Evolutionary conservation across 2,797 vertebrate species (phyloP).

Genomic region (Pipistrellus nathusii): DNA sequence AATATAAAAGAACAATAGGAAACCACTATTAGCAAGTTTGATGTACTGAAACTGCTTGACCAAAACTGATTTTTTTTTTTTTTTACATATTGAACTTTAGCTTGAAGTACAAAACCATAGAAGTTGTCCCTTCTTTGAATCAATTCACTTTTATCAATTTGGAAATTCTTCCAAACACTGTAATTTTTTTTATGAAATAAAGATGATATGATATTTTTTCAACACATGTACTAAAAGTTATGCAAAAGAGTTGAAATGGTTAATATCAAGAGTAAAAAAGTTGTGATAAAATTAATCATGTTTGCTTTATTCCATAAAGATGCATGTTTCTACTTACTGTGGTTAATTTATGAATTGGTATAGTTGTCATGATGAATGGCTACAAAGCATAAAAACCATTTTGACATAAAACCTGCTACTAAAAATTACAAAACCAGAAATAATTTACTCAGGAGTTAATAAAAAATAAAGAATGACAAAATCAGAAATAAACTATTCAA

Average conservation of each 20-base stretch:
- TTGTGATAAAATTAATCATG: background rate
- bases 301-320: constrained; percentile 6
- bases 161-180: constrained; percentile 7
- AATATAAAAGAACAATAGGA: background rate
- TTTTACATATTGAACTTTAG: background rate
- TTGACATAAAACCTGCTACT: background rate
- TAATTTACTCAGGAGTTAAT: constrained; percentile 53
- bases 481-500: constrained; percentile 77
- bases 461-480: constrained; percentile 59
- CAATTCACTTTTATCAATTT: constrained; percentile 33
- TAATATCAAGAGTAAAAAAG: background rate
- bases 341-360: background rate
- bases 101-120: background rate
- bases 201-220: background rate
- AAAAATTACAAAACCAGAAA: constrained; percentile 75
- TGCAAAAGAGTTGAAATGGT: background rate
- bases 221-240: background rate
- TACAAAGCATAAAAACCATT: background rate
- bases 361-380: background rate
- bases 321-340: background rate
- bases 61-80: background rate
- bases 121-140: background rate
- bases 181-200: background rate
- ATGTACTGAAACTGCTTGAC: background rate
- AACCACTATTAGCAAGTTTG: background rate